phyloP scores from a whole-genome alignment of 2,113 vertebrate genomes.

The Lasiurus borealis region DNA sequence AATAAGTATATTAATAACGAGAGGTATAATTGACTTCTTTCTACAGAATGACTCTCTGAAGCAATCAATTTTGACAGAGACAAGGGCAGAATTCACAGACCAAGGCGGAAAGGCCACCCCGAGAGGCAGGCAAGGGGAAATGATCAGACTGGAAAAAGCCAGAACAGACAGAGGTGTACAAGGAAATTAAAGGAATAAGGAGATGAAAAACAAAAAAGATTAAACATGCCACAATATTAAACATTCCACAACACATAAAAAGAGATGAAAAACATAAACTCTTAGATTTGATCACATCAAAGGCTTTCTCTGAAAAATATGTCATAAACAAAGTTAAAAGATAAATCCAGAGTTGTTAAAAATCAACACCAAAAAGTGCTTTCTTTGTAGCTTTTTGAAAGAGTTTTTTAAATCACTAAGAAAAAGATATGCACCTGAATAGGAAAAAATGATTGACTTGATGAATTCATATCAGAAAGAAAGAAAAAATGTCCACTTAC shows the following conservation, averaged over 20 bases:
- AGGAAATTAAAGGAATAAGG: neutral
- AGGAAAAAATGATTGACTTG: neutral
- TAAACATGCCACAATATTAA: neutral
- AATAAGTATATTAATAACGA: slow-evolving; percentile 35
- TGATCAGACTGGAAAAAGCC: neutral
- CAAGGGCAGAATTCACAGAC: neutral
- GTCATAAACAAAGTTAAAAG: neutral
- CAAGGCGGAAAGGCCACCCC: neutral
- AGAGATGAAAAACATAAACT: neutral
- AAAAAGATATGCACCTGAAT: neutral
- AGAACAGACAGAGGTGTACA: neutral
- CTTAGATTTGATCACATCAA: neutral
- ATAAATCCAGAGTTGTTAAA: neutral
- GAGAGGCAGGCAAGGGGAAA: neutral
- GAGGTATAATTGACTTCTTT: neutral
- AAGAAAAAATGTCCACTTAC: neutral
- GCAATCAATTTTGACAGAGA: neutral
- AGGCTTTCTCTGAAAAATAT: neutral
- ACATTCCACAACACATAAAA: neutral
- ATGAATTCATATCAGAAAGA: neutral
- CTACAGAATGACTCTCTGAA: neutral
- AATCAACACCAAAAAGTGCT: neutral
- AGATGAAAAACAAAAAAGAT: neutral
- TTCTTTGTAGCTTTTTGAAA: neutral
- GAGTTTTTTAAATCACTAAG: neutral